These are phyloP conservation scores for Mesochorus sp. DNA, from an alignment of 2,888 invertebrate species.

Conservation along the genomic window DNA sequence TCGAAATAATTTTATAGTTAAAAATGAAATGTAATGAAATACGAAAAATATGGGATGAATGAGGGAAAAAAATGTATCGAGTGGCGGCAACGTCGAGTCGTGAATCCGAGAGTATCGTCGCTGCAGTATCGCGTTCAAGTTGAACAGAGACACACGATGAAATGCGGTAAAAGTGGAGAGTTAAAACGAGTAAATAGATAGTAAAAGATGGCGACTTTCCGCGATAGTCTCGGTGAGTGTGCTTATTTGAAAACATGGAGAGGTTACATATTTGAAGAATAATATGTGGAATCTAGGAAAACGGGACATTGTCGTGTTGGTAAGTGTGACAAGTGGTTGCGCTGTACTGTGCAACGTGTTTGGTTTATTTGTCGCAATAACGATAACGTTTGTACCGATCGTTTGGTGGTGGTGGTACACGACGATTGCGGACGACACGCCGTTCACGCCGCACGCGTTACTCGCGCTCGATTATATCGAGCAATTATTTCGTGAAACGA, in stretches of 20 bases:
- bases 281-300: constrained; percentile 80
- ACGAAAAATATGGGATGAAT: too few species aligned
- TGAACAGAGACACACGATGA: too few species aligned
- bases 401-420: constrained; percentile 75
- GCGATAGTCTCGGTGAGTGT: constrained; percentile 72
- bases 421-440: constrained; percentile 73
- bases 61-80: too few species aligned
- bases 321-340: constrained; percentile 75
- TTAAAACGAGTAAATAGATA: too few species aligned
- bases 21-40: too few species aligned
- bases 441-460: constrained; percentile 73
- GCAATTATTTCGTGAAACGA: constrained; percentile 61
- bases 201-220: constrained; percentile 67
- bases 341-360: constrained; percentile 75
- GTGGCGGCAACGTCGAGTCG: too few species aligned
- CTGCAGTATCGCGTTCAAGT: too few species aligned
- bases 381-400: constrained; percentile 70
- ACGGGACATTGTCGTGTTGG: constrained; percentile 74
- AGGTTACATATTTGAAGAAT: constrained; percentile 77
- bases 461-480: constrained; percentile 65
- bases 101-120: too few species aligned
- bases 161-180: too few species aligned
- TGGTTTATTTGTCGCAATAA: constrained; percentile 74
- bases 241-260: constrained; percentile 79
- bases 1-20: too few species aligned